These are phyloP conservation scores for Gadopsis marmoratus DNA, from an alignment of 2,797 vertebrate genomes.

Conservation along the genomic window DNA sequence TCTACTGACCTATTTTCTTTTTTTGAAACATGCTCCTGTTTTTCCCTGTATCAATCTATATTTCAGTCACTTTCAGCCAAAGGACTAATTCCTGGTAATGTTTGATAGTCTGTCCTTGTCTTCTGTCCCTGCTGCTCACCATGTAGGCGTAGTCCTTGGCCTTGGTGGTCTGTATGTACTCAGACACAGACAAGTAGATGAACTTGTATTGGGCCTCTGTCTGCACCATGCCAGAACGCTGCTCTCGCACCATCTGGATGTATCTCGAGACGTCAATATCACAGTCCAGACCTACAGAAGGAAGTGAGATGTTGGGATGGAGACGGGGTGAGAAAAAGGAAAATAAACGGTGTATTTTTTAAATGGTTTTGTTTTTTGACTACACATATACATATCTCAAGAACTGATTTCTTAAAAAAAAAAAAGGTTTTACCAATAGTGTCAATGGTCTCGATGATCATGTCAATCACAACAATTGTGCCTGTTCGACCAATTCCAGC, in stretches of 20 bases:
- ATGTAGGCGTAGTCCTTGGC: conserved; percentile 86
- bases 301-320: neutral
- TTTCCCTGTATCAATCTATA: neutral
- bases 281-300: conserved; percentile 89
- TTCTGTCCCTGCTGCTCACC: conserved; percentile 76
- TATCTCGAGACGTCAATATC: conserved; percentile 97
- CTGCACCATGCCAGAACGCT: conserved; percentile 98
- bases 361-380: neutral
- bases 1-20: conserved; percentile 17
- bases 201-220: conserved; percentile 99
- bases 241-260: conserved; percentile 96
- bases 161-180: conserved; percentile 93
- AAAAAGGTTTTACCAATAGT: conserved; percentile 84
- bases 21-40: neutral
- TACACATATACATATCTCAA: neutral
- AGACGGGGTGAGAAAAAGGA: neutral
- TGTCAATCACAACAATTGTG: conserved; percentile 96
- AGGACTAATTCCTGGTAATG: neutral
- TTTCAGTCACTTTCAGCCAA: neutral
- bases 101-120: neutral
- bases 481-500: conserved; percentile 98
- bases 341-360: neutral
- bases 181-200: conserved; percentile 95
- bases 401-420: neutral
- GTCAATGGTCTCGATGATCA: conserved; percentile 93